These are phyloP conservation scores for Zeugodacus cucurbitae DNA, from an alignment of 1,140 invertebrate species.

Conservation along the genomic window DNA sequence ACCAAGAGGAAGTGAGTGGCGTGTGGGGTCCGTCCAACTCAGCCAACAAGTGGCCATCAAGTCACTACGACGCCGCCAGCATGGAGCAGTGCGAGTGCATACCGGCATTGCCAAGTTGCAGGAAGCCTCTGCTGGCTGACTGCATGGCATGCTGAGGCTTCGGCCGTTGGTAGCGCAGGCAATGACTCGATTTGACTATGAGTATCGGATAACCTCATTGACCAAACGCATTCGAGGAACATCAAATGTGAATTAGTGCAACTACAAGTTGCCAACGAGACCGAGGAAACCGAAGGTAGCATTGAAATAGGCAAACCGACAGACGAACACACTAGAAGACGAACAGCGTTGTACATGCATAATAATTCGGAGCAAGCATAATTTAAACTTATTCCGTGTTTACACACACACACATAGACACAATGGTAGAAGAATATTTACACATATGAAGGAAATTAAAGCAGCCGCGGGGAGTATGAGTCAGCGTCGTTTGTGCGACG, in stretches of 20 bases:
- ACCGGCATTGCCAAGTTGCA: neutral
- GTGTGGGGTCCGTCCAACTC: neutral
- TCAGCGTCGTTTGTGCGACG: neutral
- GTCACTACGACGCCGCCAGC: neutral
- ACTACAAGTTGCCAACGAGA: slow-evolving; percentile 41
- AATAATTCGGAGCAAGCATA: slow-evolving; percentile 28
- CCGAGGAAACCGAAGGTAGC: neutral
- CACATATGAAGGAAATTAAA: neutral
- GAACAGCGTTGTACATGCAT: neutral
- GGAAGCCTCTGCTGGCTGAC: neutral
- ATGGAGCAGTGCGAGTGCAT: neutral
- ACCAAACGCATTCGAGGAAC: slow-evolving; percentile 63
- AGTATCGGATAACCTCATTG: slow-evolving; percentile 61
- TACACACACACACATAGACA: neutral
- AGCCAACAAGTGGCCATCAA: slow-evolving; percentile 25
- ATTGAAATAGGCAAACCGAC: neutral
- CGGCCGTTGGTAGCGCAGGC: neutral
- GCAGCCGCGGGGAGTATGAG: neutral
- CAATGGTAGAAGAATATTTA: neutral
- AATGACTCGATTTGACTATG: slow-evolving; percentile 23
- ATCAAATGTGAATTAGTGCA: slow-evolving; percentile 67
- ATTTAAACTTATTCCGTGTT: slow-evolving; percentile 17
- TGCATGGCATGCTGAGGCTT: neutral
- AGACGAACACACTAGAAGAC: neutral
- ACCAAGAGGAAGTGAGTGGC: neutral